These are phyloP conservation scores for Dugesia japonica DNA, from an alignment of 2,888 invertebrate genomes.

Conservation along the genomic window DNA sequence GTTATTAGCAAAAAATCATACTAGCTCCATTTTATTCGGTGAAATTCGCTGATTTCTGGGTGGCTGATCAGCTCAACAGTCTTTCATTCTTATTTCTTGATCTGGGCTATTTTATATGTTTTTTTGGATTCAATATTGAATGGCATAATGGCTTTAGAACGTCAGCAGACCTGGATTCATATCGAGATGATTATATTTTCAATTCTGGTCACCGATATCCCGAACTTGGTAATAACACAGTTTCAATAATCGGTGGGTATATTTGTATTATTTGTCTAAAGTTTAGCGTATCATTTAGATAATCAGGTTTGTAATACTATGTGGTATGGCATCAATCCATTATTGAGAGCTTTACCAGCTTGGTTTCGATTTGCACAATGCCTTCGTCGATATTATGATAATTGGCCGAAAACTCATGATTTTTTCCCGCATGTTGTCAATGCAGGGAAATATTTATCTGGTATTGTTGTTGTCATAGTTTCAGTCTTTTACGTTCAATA, in stretches of 20 bases:
- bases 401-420: conserved; percentile 62
- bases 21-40: conserved; percentile 82
- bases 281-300: neutral
- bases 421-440: conserved; percentile 73
- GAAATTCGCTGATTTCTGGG: conserved; percentile 91
- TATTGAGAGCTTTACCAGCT: conserved; percentile 79
- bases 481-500: conserved; percentile 40
- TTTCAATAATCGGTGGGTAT: neutral
- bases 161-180: neutral
- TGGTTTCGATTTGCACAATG: conserved; percentile 97
- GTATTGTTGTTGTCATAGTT: conserved; percentile 61
- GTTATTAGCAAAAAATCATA: conserved; percentile 52
- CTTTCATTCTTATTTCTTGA: conserved; percentile 73
- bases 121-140: conserved; percentile 56
- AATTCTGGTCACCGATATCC: neutral
- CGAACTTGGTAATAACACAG: neutral
- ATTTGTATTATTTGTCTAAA: neutral
- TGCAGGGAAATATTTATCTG: conserved; percentile 91
- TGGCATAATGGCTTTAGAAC: conserved; percentile 40
- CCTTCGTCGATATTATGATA: conserved; percentile 78
- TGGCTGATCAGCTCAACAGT: conserved; percentile 90
- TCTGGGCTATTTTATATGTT: conserved; percentile 74
- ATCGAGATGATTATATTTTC: neutral
- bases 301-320: conserved; percentile 48
- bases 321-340: conserved; percentile 61